Conservation (phyloP, 2,113 vertebrate species). For the Chaetorhynchus papuensis region DNA sequence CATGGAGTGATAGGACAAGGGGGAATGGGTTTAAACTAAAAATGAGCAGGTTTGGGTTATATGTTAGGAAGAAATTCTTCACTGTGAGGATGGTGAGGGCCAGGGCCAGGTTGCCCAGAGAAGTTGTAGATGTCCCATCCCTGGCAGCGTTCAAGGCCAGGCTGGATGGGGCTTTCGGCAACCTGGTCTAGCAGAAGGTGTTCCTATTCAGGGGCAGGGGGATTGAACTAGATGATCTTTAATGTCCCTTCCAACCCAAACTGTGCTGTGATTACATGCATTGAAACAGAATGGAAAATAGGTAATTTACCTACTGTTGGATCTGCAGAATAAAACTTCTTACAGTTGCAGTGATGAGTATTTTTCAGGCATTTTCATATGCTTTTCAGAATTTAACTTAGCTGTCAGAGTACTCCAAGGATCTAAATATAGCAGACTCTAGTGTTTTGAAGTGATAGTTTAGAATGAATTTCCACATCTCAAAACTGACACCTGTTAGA, state of each 20-base stretch:
- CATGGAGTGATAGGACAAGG: neutral
- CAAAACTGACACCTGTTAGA: constrained; percentile 24
- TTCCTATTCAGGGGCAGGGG: neutral
- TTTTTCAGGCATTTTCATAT: neutral
- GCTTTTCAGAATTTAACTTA: neutral
- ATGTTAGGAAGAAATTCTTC: neutral
- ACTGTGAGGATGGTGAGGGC: neutral
- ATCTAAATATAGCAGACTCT: constrained; percentile 5
- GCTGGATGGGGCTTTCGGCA: neutral
- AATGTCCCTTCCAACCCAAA: neutral
- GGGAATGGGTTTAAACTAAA: neutral
- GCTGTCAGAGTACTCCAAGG: neutral
- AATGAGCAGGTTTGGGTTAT: neutral
- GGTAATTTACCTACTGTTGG: neutral
- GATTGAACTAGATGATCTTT: neutral
- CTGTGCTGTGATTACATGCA: neutral
- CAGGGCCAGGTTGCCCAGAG: neutral
- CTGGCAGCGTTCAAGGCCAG: neutral
- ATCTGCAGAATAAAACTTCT: neutral
- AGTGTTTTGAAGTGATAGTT: constrained; percentile 8
- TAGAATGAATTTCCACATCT: constrained; percentile 14
- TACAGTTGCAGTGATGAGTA: neutral
- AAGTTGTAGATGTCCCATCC: neutral
- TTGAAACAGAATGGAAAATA: neutral
- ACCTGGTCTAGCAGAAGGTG: neutral